Evolutionary conservation across 2,888 invertebrate species (phyloP), one percentile per base, ranked within the genome.

Genomic region (Cybosia mesomella): DNA sequence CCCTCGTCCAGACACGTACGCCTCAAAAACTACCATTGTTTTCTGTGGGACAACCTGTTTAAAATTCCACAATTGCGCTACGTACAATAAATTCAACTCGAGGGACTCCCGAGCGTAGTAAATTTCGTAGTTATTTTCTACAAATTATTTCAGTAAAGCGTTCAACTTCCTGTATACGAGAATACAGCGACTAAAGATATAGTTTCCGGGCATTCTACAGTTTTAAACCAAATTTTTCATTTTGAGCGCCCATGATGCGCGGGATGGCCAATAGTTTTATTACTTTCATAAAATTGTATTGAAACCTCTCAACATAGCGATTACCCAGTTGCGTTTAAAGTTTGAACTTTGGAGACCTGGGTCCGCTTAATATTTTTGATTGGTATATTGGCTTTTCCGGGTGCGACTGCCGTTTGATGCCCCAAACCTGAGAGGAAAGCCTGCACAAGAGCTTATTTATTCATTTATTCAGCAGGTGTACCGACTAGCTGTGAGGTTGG

Each of bases 61-160:
- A 87, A 91, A 91, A 93, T 92, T 92, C 93, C 86, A 84, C 86
- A 87, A 90, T 89, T 86, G 91, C 85, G 82, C 90, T 89, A 83
- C 89, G 89, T 88, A 88, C 92, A 89, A 91, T 92, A 92, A 92
- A 93, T 92, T 92, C 83, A 85, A 86, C 87, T 89, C 83, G 74
- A 76, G 81, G 84, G 85, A 85, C 86, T 88, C 88, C 79, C 83
- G 68, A 81, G 83, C 79, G 87, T 82, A 87, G 87, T 90, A 90
- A 91, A 92, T 91, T 92, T 87, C 67, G 85, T 85, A 87, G 87
- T 89, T 91, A 90, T 91, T 90, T 90, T 85, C 86, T 81, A 88
- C 89, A 92, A 92, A 92, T 92, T 91, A 91, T 90, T 91, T 89
- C 80, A 84, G 83, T 85, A 86, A 83, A 86, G 79, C 84, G 77